Conservation (phyloP, 1,140 invertebrate species). For the Philotrypesis tridentata region DNA sequence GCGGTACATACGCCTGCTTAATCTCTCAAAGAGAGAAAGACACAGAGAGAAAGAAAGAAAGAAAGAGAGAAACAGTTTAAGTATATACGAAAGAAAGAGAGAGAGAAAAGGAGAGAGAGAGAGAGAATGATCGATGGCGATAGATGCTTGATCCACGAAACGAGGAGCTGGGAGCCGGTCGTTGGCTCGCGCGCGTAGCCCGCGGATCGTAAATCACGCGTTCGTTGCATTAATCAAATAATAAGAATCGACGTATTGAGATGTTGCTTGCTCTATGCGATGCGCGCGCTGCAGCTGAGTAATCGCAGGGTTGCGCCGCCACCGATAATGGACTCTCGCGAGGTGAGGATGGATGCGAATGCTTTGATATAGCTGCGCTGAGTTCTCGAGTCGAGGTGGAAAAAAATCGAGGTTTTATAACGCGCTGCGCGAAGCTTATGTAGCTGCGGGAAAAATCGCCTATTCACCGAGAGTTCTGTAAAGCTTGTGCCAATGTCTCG, state of each 20-base stretch:
- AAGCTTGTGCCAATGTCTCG: no score
- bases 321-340: neutral
- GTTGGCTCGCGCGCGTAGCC: slow-evolving; percentile 1
- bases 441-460: neutral
- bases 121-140: slow-evolving; percentile 55
- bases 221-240: slow-evolving; percentile 47
- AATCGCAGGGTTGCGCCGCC: neutral
- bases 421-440: no score
- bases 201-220: slow-evolving; percentile 36
- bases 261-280: slow-evolving; percentile 19
- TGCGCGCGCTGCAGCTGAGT: neutral
- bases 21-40: neutral
- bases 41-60: slow-evolving; percentile 14
- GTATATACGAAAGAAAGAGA: slow-evolving; percentile 21
- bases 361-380: neutral
- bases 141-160: slow-evolving; percentile 54
- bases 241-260: slow-evolving; percentile 31
- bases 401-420: neutral
- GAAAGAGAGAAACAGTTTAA: no score
- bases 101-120: slow-evolving; percentile 13
- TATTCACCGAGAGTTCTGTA: neutral
- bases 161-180: neutral
- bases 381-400: neutral
- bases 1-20: neutral
- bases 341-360: slow-evolving; percentile 12